Base-by-base conservation (phyloP, 2,888 invertebrate genomes). In the Eledona agricola region DNA sequence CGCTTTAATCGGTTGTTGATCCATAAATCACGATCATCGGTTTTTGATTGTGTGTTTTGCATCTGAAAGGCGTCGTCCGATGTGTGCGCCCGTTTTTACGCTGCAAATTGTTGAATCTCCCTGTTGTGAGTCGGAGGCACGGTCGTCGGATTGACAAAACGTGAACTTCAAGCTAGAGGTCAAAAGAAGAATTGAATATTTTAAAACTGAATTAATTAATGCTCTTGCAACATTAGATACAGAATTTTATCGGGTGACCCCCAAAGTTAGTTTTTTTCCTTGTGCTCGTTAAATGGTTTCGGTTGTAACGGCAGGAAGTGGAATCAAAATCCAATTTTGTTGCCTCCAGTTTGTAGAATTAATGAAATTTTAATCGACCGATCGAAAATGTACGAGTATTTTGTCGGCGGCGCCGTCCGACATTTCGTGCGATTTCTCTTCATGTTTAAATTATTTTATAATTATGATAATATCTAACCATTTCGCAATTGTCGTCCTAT, bases 341-440 rank as follows among this genome's bases (percentile, higher is more conserved):
- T 7, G 16, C 29, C 29, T 26, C 17, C 26, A 45, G 46, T 37
- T 37, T 26, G 47, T 37, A 37, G 37, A 29, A 19, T 47, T 47
- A 47, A 47, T 47, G 37, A 37, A 47, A 35, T 47, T 37, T 47
- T 37, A 47, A 47, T 50, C 31, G 22, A 50, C 10, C 17, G 49
- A 38, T 50, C 38, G 40, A 40, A 51, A 34, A 42, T 43, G 34
- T 43, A 42, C 51, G 51, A 45, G 28, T 45, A 45, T 51, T 45
- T 43, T 37, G 45, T 51, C 51, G 51, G 20, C 43, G 51, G 43
- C 51, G 51, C 51, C 45, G 51, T 45, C 45, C 45, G 51, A 51
- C 51, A 45, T 51, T 51, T 51, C 37, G 37, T 31, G 43, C 51
- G 34, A 45, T 51, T 51, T 51, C 51, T 51, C 51, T 45, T 37